Base-by-base conservation (phyloP, 2,113 vertebrate genomes). In the Blennius ocellaris region DNA sequence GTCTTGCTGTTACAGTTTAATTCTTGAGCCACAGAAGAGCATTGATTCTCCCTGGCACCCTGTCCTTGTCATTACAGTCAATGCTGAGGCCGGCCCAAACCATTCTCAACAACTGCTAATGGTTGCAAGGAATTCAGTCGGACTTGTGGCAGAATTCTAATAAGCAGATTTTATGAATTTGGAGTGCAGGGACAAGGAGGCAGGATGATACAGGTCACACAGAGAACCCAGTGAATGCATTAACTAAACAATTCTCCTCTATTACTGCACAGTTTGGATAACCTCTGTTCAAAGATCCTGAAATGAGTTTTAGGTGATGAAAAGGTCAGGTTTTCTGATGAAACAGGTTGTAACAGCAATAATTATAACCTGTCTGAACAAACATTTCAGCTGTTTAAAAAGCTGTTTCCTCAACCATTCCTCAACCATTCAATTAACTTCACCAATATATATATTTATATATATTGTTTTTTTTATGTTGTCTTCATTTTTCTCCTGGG, bases 1-100 rank as follows among this genome's bases (percentile, higher is more conserved):
- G 73, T 51, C 83, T 65, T 16, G 70, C 82, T 82, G 84, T 87
- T 88, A 78, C 82, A 72, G 80, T 88, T 89, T 85, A 81, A 84
- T 78, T 87, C 81, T 79, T 77, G 64, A 83, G 83, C 80, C 83
- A 63, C 80, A 73, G 83, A 79, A 78, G 78, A 40, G 69, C 87
- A 92, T 92, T 50, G 90, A 92, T 92, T 90, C 88, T 79, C 74
- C 49, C 79, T 78, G 76, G 83, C 87, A 87, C 75, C 86, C 80
- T 60, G 83, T 87, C 86, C 83, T 66, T 76, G 80, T 90, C 89
- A 74, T 87, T 90, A 79, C 64, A 76, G 86, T 88, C 84, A 55
- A 89, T 90, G 81, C 76, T 39, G 81, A 87, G 86, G 77, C 89
- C 82, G 61, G 73, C 83, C 71, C 82, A 69, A 82, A 89, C 76